These are phyloP conservation scores for Melopsittacus undulatus DNA, from an alignment of 2,797 vertebrate genomes.

Conservation along the genomic window DNA sequence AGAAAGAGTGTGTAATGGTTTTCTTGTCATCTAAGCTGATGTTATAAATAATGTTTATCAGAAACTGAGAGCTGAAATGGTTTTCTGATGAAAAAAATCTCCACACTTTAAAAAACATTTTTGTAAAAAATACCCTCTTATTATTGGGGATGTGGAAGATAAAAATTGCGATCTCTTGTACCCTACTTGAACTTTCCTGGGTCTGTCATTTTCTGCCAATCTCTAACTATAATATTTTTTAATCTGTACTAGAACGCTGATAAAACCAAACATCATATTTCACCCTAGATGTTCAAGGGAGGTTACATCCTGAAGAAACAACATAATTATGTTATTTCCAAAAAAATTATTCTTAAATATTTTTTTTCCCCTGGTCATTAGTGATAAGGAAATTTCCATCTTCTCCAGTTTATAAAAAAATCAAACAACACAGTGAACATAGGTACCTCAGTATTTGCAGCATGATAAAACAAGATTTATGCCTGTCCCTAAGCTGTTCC, in stretches of 20 bases:
- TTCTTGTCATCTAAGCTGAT: not conserved
- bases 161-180: not conserved
- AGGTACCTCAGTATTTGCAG: not conserved
- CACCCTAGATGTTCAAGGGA: not conserved
- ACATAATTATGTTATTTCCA: not conserved
- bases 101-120: not conserved
- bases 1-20: not conserved
- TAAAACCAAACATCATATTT: not conserved
- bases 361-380: not conserved
- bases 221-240: not conserved
- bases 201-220: not conserved
- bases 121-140: not conserved
- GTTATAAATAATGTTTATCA: not conserved
- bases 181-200: not conserved
- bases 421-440: not conserved
- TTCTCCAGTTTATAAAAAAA: not conserved
- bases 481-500: not conserved
- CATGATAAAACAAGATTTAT: not conserved
- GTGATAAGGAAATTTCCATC: not conserved
- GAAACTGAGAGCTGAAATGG: not conserved
- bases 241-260: not conserved
- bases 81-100: not conserved
- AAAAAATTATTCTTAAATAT: not conserved
- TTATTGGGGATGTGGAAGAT: accelerated
- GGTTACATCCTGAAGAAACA: not conserved